These are phyloP conservation scores for Theropithecus gelada DNA, from an alignment of 2,113 vertebrate species.

Conservation along the genomic window DNA sequence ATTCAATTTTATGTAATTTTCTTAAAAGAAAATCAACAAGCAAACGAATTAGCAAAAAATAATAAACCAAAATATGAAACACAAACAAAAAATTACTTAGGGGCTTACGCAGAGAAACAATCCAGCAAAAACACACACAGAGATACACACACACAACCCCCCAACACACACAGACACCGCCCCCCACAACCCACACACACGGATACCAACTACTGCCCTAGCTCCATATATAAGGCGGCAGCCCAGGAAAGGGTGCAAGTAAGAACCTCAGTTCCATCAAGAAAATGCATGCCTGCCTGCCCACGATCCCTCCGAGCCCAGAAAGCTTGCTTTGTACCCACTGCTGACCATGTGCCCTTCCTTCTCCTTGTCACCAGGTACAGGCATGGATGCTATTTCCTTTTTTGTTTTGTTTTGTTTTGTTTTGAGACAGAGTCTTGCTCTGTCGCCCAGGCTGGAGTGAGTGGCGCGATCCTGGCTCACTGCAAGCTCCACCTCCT, in stretches of 20 bases:
- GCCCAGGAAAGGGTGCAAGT: too few relatives aligned
- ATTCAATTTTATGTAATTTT: background rate
- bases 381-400: background rate
- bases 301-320: background rate
- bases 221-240: background rate
- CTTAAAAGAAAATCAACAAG: background rate
- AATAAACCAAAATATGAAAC: background rate
- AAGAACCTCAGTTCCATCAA: background rate
- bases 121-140: too few relatives aligned
- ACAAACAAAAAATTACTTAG: background rate
- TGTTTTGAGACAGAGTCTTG: too few relatives aligned
- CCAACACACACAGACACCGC: too few relatives aligned
- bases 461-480: rapidly evolving
- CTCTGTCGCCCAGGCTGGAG: too few relatives aligned
- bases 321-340: background rate
- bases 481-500: too few relatives aligned
- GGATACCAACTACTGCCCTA: too few relatives aligned
- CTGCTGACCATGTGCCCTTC: background rate
- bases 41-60: background rate
- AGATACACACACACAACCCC: background rate
- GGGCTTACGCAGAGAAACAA: background rate
- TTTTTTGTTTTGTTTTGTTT: too few relatives aligned
- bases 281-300: background rate
- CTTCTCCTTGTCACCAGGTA: background rate
- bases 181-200: background rate